Percentiles rank a stretch among this genome's conserved stretches.
These are phyloP conservation scores for Microtus montanus DNA, from an alignment of 2,113 vertebrate genomes.

Conservation along the genomic window DNA sequence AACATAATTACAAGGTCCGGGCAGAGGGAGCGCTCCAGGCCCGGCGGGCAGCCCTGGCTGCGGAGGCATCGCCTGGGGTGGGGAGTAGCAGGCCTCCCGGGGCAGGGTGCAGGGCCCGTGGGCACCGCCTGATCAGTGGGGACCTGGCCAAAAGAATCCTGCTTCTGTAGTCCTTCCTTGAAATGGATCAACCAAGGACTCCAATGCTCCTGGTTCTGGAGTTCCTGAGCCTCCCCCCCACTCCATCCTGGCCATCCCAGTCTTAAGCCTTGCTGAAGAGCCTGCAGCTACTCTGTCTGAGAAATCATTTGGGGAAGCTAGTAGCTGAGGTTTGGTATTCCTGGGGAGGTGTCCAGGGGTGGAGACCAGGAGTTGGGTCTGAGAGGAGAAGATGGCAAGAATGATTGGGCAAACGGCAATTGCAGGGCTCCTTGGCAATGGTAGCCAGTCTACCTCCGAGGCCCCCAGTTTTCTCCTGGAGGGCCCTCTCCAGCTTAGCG, in stretches of 20 bases:
- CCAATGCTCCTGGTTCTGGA: background rate
- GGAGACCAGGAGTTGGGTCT: background rate
- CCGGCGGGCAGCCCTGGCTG: conserved; percentile 75
- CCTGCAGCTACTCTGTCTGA: background rate
- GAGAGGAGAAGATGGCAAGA: background rate
- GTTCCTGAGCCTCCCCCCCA: background rate
- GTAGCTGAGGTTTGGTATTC: conserved; percentile 22
- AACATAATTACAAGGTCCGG: conserved; percentile 90
- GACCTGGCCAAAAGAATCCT: background rate
- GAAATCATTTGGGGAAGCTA: background rate
- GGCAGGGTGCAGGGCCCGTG: conserved; percentile 29
- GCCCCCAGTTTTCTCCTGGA: background rate
- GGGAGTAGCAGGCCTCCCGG: background rate
- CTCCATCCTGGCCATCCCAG: background rate
- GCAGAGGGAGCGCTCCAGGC: conserved; percentile 58
- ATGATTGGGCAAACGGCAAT: no score
- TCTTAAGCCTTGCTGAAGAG: background rate
- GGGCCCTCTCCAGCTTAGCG: background rate
- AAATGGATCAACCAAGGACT: background rate
- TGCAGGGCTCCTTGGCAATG: background rate
- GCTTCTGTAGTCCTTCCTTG: background rate
- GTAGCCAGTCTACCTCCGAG: background rate
- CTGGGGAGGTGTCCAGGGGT: background rate
- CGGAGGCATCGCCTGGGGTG: conserved; percentile 59
- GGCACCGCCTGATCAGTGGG: background rate